Evolutionary conservation across 1,140 invertebrate genomes (phyloP).

Genomic region (Lithobius niger): DNA sequence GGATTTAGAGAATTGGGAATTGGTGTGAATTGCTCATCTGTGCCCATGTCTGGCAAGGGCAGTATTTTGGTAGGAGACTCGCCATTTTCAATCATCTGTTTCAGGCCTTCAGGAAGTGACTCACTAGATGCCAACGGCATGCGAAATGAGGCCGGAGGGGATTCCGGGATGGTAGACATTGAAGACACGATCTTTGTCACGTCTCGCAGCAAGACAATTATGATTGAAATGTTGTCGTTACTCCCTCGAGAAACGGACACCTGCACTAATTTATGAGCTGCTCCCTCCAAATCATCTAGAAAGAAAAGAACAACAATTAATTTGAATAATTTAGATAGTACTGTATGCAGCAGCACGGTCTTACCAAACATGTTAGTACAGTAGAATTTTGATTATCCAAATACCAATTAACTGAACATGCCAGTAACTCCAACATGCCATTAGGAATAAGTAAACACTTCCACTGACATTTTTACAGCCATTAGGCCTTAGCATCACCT

Average conservation of each 20-base stretch:
- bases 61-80: background rate
- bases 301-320: slow-evolving; percentile 6
- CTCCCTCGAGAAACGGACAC: slow-evolving; percentile 60
- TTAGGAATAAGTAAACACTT: no score
- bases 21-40: no score
- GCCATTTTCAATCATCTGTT: background rate
- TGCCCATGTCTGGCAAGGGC: background rate
- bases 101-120: background rate
- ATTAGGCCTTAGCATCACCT: no score
- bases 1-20: no score
- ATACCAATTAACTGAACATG: no score
- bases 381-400: no score
- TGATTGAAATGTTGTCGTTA: slow-evolving; percentile 72
- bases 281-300: slow-evolving; percentile 26
- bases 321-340: slow-evolving; percentile 5
- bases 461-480: no score
- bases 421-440: no score
- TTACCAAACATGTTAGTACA: no score
- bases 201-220: slow-evolving; percentile 69
- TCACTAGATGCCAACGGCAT: background rate
- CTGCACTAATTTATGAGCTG: slow-evolving; percentile 51
- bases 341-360: no score
- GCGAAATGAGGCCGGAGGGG: background rate
- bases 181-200: slow-evolving; percentile 3
- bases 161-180: background rate